Conservation (phyloP, 2,797 vertebrate species). For the Sylvia borin region DNA sequence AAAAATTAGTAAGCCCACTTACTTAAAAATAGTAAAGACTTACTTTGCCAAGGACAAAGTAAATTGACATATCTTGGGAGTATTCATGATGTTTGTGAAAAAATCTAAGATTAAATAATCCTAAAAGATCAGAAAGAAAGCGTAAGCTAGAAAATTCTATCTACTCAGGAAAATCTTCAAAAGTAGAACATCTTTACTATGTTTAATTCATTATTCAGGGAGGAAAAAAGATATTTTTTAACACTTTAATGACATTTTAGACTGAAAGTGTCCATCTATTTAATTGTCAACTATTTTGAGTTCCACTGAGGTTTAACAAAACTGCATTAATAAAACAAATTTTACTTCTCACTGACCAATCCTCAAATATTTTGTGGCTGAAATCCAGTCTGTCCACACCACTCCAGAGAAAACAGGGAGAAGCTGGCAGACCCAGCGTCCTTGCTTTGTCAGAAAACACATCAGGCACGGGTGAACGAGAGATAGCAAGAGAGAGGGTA, state of each 20-base stretch:
- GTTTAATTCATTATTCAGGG: background rate
- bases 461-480: slow-evolving; percentile 47
- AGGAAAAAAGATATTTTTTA: rapidly evolving
- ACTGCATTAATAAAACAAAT: background rate
- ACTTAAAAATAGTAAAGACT: background rate
- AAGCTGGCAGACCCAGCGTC: slow-evolving; percentile 45
- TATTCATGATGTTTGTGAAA: background rate
- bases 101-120: background rate
- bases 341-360: slow-evolving; percentile 7
- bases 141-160: background rate
- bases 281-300: background rate
- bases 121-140: background rate
- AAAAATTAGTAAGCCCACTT: background rate
- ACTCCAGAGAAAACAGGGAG: slow-evolving; percentile 46
- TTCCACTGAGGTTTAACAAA: background rate
- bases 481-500: slow-evolving; percentile 9
- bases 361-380: slow-evolving; percentile 24
- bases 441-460: slow-evolving; percentile 58
- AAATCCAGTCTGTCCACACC: slow-evolving; percentile 22
- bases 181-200: background rate
- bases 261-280: background rate
- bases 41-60: background rate
- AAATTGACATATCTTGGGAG: background rate
- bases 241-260: background rate
- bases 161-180: background rate